Base-by-base conservation (phyloP, 2,797 vertebrate genomes). In the Lerista edwardsae region DNA sequence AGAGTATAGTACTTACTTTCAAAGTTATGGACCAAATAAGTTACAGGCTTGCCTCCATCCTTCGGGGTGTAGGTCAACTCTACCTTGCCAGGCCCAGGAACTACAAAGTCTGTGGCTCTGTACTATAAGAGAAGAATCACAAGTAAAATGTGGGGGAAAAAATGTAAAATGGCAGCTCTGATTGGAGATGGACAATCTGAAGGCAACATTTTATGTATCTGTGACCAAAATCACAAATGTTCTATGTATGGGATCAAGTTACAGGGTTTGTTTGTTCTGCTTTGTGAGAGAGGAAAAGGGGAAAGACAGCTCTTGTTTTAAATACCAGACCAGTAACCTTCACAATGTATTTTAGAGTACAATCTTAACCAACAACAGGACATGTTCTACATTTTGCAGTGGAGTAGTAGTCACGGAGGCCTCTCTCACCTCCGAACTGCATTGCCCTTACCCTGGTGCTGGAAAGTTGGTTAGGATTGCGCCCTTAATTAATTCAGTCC, bases 51-150 rank as follows among this genome's bases (percentile, higher is more conserved):
- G 83, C 97, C 96, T 0, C 94, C 96, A 87, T 94, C 91, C 39
- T 75, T 81, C 3, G 99, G 98, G 0, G 97, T 99, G 93, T 97
- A 99, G 23, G 91, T 98, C 96, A 99, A 98, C 94, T 99, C 98
- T 86, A 99, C 96, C 86, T 95, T 98, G 71, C 99, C 99, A 59
- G 98, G 98, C 0, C 98, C 98, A 1, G 98, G 97, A 71, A 99
- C 97, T 78, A 99, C 98, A 87, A 99, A 99, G 95, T 99, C 98
- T 51, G 98, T 99, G 90, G 99, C 98, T 96, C 97, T 98, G 95
- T 99, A 99, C 99, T 99, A 94, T 68, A 41, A 83, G 23, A 59
- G 61, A 64, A 79, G 59, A 59, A 73, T 15, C 39, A 44, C 31
- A 69, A 80, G 69, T 41, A 68, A 64, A 80, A 34, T 69, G 21